phyloP scores from a whole-genome alignment of 2,113 vertebrate species.

The Pangasianodon gigas region DNA sequence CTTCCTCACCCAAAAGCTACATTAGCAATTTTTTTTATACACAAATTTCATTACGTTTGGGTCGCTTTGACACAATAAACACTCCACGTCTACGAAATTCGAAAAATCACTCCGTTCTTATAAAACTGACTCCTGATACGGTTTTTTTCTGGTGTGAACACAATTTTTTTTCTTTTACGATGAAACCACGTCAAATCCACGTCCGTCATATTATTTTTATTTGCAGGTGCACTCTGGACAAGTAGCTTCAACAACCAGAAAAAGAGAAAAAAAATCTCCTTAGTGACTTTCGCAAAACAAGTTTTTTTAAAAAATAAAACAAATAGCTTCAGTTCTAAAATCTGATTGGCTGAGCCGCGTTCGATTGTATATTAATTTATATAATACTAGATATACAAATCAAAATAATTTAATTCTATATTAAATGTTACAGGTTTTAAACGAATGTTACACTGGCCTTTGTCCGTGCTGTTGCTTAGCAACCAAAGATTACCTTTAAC shows the following conservation, averaged over 20 bases:
- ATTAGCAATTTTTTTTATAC: not conserved
- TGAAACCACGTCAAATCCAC: no score
- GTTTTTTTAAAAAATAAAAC: no score
- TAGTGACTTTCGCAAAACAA: no score
- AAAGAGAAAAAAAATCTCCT: no score
- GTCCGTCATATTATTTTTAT: no score
- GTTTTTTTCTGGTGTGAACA: not conserved
- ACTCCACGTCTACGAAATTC: not conserved
- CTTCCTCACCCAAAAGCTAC: not conserved
- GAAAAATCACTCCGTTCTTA: not conserved
- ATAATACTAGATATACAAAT: not conserved
- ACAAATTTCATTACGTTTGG: not conserved
- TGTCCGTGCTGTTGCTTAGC: not conserved
- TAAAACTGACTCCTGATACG: not conserved
- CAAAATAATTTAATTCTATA: no score
- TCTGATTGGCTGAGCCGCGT: not conserved
- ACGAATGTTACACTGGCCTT: not conserved
- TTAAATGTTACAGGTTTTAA: not conserved
- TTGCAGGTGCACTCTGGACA: no score
- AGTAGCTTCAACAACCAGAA: no score
- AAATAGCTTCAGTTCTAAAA: not conserved
- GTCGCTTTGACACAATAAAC: not conserved
- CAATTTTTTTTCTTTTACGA: not conserved
- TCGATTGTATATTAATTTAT: not conserved
- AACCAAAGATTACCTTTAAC: not conserved